Percentiles rank a stretch among this genome's conserved stretches.
phyloP scores from a whole-genome alignment of 2,888 invertebrate genomes.

The Eupeodes luniger region DNA sequence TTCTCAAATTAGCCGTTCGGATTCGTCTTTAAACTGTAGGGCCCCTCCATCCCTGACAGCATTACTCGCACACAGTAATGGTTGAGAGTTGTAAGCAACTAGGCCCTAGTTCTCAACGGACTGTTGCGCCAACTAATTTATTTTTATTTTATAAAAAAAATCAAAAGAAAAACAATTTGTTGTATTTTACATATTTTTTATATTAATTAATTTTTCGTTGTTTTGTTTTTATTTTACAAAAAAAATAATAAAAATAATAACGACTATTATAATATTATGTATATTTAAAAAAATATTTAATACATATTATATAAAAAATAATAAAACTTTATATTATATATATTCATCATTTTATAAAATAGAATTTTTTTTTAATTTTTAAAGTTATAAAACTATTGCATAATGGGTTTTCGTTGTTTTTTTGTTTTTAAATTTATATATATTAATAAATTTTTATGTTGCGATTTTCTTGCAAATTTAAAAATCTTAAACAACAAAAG shows the following conservation, averaged over 20 bases:
- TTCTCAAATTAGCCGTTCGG: too few relatives aligned
- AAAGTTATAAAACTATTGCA: slow-evolving; percentile 63
- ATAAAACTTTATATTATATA: slow-evolving; percentile 48
- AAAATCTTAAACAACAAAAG: slow-evolving; percentile 72
- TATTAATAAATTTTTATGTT: not conserved
- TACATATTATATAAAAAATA: slow-evolving; percentile 52
- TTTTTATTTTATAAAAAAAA: too few relatives aligned
- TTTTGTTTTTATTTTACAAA: slow-evolving; percentile 57
- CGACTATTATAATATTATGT: slow-evolving; percentile 64
- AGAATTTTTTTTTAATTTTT: slow-evolving; percentile 40
- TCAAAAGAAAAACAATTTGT: not conserved
- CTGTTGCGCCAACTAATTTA: too few relatives aligned
- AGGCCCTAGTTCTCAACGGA: too few relatives aligned
- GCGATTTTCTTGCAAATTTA: slow-evolving; percentile 53
- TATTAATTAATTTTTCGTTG: slow-evolving; percentile 65
- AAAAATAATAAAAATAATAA: slow-evolving; percentile 71
- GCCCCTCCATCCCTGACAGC: too few relatives aligned
- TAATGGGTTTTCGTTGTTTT: slow-evolving; percentile 44
- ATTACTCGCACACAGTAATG: too few relatives aligned
- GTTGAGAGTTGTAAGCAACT: too few relatives aligned
- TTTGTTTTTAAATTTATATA: slow-evolving; percentile 34
- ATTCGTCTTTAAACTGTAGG: too few relatives aligned
- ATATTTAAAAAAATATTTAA: slow-evolving; percentile 62
- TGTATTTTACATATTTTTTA: slow-evolving; percentile 54
- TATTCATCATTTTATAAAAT: slow-evolving; percentile 53